Conservation (phyloP, 2,797 vertebrate species). For the Karalla daura region DNA sequence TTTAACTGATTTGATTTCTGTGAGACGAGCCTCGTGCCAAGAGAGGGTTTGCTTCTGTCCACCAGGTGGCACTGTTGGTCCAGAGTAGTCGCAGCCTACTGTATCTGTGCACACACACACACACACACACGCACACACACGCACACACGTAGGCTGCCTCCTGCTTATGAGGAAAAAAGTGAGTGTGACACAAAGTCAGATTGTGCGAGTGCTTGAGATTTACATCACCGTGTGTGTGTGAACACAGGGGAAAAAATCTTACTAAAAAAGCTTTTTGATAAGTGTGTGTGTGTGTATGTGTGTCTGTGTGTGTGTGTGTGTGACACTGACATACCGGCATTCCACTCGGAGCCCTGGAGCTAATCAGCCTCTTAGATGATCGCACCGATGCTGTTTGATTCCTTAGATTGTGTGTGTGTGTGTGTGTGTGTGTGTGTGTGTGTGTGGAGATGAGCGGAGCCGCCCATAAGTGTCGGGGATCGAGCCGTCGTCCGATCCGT, state of each 20-base stretch:
- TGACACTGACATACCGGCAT: slow-evolving; percentile 14
- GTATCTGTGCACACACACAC: neutral
- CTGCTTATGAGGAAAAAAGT: slow-evolving; percentile 2
- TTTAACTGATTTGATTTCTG: slow-evolving; percentile 6
- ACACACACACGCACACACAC: no score
- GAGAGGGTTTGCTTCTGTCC: slow-evolving; percentile 37
- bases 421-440: slow-evolving; percentile 2
- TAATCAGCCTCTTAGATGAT: slow-evolving; percentile 25
- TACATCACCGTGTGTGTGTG: slow-evolving; percentile 18
- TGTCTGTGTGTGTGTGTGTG: no score
- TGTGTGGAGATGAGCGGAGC: slow-evolving; percentile 27
- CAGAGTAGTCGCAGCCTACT: slow-evolving; percentile 2
- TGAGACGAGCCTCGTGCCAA: neutral
- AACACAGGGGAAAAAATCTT: slow-evolving; percentile 12
- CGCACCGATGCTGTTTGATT: slow-evolving; percentile 25
- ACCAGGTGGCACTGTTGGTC: slow-evolving; percentile 81
- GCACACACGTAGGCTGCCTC: no score
- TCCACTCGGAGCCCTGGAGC: slow-evolving; percentile 23
- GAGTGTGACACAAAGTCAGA: slow-evolving; percentile 11
- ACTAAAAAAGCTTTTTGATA: neutral
- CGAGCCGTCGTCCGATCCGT: slow-evolving; percentile 36
- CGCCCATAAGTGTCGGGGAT: slow-evolving; percentile 12
- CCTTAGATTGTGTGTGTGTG: neutral
- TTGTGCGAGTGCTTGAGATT: slow-evolving; percentile 28
- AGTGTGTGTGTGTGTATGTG: no score